Conservation (phyloP, 2,113 vertebrate species). For the Grammomys surdaster region DNA sequence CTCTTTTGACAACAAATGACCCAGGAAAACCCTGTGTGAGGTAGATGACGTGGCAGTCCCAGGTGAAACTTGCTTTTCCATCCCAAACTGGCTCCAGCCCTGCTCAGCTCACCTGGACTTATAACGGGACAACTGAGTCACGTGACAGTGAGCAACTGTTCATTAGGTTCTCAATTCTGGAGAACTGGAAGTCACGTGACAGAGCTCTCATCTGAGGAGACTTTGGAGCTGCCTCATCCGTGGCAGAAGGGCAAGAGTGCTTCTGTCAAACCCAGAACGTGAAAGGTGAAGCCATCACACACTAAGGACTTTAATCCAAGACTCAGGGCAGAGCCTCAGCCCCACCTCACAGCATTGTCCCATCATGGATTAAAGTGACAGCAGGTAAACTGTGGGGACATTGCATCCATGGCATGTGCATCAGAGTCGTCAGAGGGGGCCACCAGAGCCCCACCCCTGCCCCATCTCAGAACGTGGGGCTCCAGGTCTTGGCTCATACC, state of each 20-base stretch:
- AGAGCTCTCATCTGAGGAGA: not conserved
- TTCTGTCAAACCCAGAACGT: not conserved
- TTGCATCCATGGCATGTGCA: not conserved
- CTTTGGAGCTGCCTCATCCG: not conserved
- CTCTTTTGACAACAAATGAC: not conserved
- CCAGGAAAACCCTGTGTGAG: not conserved
- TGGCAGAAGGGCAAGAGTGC: not conserved
- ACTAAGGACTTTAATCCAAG: not conserved
- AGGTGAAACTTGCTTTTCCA: not conserved
- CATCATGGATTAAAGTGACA: not conserved
- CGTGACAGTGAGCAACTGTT: not conserved
- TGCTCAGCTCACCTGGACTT: too few relatives aligned
- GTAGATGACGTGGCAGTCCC: not conserved
- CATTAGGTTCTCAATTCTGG: not conserved
- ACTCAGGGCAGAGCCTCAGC: not conserved
- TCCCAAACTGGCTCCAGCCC: not conserved
- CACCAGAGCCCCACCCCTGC: not conserved
- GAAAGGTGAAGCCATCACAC: not conserved
- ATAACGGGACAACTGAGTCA: not conserved
- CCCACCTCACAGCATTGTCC: too few relatives aligned
- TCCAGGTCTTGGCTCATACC: not conserved
- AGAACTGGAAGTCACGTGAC: not conserved
- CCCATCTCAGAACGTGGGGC: not conserved
- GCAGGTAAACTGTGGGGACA: not conserved
- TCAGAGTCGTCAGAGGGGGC: not conserved